Evolutionary conservation across 2,113 vertebrate genomes (phyloP), one percentile per base, ranked within the genome.

Genomic region (Megatriorchis doriae): DNA sequence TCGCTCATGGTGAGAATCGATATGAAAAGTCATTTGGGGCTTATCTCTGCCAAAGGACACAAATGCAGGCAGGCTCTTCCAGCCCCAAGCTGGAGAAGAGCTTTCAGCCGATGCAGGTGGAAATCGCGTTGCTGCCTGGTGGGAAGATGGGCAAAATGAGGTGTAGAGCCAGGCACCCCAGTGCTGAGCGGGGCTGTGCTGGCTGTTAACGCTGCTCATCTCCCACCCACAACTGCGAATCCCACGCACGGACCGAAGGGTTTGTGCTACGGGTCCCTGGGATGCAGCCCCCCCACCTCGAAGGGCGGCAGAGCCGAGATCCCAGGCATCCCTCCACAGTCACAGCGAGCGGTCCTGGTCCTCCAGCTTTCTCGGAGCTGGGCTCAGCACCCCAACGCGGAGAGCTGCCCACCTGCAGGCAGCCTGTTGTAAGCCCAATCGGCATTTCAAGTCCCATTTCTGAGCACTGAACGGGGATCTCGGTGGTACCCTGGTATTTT

Each of bases 241-340:
- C 16, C 56, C 34, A 7, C 0, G 5, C 5, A 1, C 6, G 40
- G 75, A 29, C 34, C 56, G 5, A 71, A 17, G 38, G 13, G 3
- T 38, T 31, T 68, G 62, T 7, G 1, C 42, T 29, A 3, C 1
- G 3, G 9, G 17, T 32, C 36, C 45, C 19, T 1, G 5, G 48
- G 66, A 50, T n/a, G 66, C 66, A 36, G 63, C 7, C 1, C 7
- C 1, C 4, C 1, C 2, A 8, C 48, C n/a, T 14, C 11, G 1
- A 61, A 62, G 18, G 32, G 12, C 36, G 26, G 42, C n/a, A 20
- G 67, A 38, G 45, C 22, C 5, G 45, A 19, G 34, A 15, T 34
- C 15, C 47, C 38, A 11, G 19, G 32, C 32, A 7, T 53, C 43
- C 27, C 45, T 16, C 42, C 11, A 16, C 1, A 1, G 3, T 16